Percentiles rank a stretch among this genome's conserved stretches.
Evolutionary conservation across 2,888 invertebrate genomes (phyloP).

Genomic region (Diploptera punctata): DNA sequence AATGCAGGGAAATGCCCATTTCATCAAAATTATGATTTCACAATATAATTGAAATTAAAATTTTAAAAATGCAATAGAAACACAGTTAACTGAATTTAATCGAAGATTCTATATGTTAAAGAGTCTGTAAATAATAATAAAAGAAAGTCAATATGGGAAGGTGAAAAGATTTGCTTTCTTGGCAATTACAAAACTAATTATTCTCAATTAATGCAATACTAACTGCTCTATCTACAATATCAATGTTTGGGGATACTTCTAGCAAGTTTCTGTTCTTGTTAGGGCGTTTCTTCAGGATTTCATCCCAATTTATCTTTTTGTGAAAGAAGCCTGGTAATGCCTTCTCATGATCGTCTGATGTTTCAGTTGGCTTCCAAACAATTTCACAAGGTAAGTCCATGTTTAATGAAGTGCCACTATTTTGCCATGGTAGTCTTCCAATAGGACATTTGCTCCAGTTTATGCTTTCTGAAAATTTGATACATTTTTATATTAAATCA

Average conservation of each 20-base stretch:
- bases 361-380: slow-evolving; percentile 14
- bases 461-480: slow-evolving; percentile 26
- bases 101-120: too few relatives aligned
- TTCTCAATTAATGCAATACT: background rate
- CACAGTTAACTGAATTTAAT: too few relatives aligned
- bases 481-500: too few relatives aligned
- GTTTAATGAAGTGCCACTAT: background rate
- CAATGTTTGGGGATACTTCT: background rate
- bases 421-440: slow-evolving; percentile 36
- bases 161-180: too few relatives aligned
- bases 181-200: too few relatives aligned
- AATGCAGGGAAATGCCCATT: too few relatives aligned
- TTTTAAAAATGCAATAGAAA: too few relatives aligned
- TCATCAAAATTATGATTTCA: too few relatives aligned
- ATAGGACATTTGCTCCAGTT: slow-evolving; percentile 34
- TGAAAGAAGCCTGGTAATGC: background rate
- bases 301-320: slow-evolving; percentile 27
- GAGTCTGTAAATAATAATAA: too few relatives aligned
- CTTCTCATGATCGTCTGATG: background rate
- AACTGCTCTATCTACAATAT: background rate
- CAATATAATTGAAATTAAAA: too few relatives aligned
- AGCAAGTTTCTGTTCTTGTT: background rate
- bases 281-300: background rate
- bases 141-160: too few relatives aligned
- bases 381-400: slow-evolving; percentile 7